Percentiles rank a stretch among this genome's conserved stretches.
Evolutionary conservation across 2,888 invertebrate species (phyloP).

Genomic region (Tholera decimalis): DNA sequence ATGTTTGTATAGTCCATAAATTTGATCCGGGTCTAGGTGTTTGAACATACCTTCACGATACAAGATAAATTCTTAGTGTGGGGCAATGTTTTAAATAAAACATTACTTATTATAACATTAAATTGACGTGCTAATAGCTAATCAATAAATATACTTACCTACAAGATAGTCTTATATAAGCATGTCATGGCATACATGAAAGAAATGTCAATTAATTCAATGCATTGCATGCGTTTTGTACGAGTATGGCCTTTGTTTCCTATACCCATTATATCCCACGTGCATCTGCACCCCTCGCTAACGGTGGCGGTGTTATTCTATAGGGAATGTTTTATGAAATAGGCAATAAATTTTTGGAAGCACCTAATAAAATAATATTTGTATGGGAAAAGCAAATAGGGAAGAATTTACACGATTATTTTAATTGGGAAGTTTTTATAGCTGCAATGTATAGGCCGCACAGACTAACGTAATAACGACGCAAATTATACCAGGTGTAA

Average conservation of each 20-base stretch:
- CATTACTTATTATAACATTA: too few relatives aligned
- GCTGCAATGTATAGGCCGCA: not conserved
- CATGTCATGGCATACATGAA: slow-evolving; percentile 37
- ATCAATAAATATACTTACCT: not conserved
- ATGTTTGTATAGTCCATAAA: too few relatives aligned
- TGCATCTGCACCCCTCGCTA: slow-evolving; percentile 54
- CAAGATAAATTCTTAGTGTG: too few relatives aligned
- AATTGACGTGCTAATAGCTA: not conserved
- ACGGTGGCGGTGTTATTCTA: slow-evolving; percentile 27
- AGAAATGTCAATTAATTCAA: slow-evolving; percentile 53
- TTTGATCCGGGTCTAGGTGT: too few relatives aligned
- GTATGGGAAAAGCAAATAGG: slow-evolving; percentile 61
- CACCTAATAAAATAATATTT: slow-evolving; percentile 60
- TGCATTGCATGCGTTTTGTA: slow-evolving; percentile 24
- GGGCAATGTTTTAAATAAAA: too few relatives aligned
- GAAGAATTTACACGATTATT: slow-evolving; percentile 5
- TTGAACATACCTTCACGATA: too few relatives aligned
- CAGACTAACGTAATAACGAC: too few relatives aligned
- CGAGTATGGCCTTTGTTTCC: slow-evolving; percentile 48
- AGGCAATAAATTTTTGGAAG: slow-evolving; percentile 50
- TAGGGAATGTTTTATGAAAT: slow-evolving; percentile 50
- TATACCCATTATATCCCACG: slow-evolving; percentile 32
- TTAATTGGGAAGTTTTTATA: not conserved
- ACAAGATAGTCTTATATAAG: slow-evolving; percentile 23
- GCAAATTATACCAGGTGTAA: too few relatives aligned